phyloP scores from a whole-genome alignment of 2,888 invertebrate genomes.

The Caradrina clavipalpis region DNA sequence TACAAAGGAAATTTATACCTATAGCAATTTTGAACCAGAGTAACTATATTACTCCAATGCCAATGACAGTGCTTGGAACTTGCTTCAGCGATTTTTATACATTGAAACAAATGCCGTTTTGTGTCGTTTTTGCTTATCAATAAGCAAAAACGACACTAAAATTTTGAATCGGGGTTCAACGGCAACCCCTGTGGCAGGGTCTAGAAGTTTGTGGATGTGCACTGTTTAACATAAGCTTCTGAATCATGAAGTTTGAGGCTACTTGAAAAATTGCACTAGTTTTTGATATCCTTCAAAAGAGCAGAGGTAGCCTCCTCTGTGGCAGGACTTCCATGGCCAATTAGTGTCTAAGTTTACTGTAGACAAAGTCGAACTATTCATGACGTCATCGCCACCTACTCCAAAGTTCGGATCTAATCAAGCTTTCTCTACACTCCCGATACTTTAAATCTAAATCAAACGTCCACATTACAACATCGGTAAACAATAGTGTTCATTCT shows the following conservation, averaged over 20 bases:
- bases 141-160: too few species aligned
- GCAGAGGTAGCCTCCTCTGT: too few species aligned
- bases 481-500: constrained; percentile 76
- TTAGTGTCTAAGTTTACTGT: too few species aligned
- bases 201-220: too few species aligned
- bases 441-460: constrained; percentile 59
- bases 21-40: not conserved
- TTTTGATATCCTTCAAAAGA: too few species aligned
- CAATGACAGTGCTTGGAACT: not conserved
- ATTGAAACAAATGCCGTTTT: not conserved
- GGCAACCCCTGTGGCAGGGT: too few species aligned
- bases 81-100: not conserved
- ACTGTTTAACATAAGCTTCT: not conserved
- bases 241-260: too few species aligned
- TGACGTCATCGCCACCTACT: constrained; percentile 28
- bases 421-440: constrained; percentile 55
- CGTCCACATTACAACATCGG: constrained; percentile 65
- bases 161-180: too few species aligned
- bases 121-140: too few species aligned
- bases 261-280: too few species aligned
- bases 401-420: constrained; percentile 33
- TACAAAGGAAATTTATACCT: too few species aligned
- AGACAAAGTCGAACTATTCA: not conserved
- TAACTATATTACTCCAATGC: not conserved
- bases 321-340: too few species aligned